These are phyloP conservation scores for Ecliptopera silaceata DNA, from an alignment of 2,888 invertebrate genomes.

Conservation along the genomic window DNA sequence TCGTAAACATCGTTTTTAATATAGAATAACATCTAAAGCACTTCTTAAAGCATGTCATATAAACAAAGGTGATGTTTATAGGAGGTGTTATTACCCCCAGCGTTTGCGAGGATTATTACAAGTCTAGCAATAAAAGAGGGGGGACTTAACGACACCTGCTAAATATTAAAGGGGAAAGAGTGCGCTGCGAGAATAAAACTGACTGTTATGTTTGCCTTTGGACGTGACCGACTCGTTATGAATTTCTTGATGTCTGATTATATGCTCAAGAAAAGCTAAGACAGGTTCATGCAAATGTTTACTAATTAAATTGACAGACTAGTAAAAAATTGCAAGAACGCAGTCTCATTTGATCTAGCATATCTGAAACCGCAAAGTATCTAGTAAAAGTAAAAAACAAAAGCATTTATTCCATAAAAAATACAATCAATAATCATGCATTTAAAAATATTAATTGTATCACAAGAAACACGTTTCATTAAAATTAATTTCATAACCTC, in stretches of 20 bases:
- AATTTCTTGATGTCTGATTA: conserved; percentile 39
- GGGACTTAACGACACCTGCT: conserved; percentile 72
- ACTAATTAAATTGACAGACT: neutral
- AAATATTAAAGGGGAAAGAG: conserved; percentile 71
- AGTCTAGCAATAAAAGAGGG: conserved; percentile 68
- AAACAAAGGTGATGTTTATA: conserved; percentile 59
- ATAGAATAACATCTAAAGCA: conserved; percentile 32
- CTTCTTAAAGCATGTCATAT: conserved; percentile 46
- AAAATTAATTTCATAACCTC: too few relatives aligned
- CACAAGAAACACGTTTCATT: too few relatives aligned
- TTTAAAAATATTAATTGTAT: too few relatives aligned
- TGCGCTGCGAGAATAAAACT: conserved; percentile 60
- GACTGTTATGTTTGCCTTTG: conserved; percentile 58
- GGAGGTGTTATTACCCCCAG: conserved; percentile 58
- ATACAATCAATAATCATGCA: too few relatives aligned
- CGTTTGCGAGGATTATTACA: conserved; percentile 67
- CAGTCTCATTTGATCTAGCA: too few relatives aligned
- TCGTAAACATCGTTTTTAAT: conserved; percentile 29
- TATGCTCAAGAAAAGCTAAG: neutral
- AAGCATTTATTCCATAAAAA: too few relatives aligned
- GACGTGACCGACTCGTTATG: conserved; percentile 56
- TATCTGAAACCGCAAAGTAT: too few relatives aligned
- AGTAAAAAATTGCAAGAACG: neutral
- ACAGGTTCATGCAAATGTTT: neutral
- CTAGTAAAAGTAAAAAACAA: too few relatives aligned